A percentile compares a stretch with the other conserved stretches of the same genome.
Evolutionary conservation across 2,888 invertebrate species (phyloP).

Genomic region (Meiosimyza decipiens): DNA sequence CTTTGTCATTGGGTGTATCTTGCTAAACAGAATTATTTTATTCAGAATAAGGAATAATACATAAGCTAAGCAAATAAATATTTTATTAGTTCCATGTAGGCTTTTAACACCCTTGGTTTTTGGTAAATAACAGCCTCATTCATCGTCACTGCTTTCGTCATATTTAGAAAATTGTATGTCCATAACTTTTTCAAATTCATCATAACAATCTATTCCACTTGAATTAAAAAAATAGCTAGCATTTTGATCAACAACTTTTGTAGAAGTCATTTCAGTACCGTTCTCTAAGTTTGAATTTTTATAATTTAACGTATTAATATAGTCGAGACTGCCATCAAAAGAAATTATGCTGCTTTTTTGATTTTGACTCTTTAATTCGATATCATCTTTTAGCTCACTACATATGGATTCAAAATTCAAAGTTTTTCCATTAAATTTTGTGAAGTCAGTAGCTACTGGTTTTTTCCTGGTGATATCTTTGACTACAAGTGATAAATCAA

Average conservation of each 20-base stretch:
- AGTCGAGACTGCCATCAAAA: conserved; percentile 59
- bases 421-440: conserved; percentile 52
- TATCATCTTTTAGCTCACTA: conserved; percentile 53
- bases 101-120: too few relatives aligned
- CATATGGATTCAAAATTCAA: conserved; percentile 55
- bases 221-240: conserved; percentile 70
- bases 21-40: too few relatives aligned
- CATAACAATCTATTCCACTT: conserved; percentile 67
- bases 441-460: conserved; percentile 43
- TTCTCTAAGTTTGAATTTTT: too few relatives aligned
- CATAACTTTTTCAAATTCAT: conserved; percentile 74
- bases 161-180: conserved; percentile 59
- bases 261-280: conserved; percentile 6
- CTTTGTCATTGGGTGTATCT: too few relatives aligned
- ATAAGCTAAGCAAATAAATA: too few relatives aligned
- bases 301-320: conserved; percentile 1
- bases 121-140: not conserved
- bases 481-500: conserved; percentile 70
- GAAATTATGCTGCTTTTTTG: conserved; percentile 50
- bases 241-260: conserved; percentile 42
- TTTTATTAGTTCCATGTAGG: too few relatives aligned
- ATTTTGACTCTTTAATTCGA: conserved; percentile 49
- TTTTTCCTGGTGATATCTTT: conserved; percentile 67
- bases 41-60: too few relatives aligned
- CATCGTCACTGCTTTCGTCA: conserved; percentile 2